These are phyloP conservation scores for Sipha maydis DNA, from an alignment of 2,888 invertebrate genomes.

Conservation along the genomic window DNA sequence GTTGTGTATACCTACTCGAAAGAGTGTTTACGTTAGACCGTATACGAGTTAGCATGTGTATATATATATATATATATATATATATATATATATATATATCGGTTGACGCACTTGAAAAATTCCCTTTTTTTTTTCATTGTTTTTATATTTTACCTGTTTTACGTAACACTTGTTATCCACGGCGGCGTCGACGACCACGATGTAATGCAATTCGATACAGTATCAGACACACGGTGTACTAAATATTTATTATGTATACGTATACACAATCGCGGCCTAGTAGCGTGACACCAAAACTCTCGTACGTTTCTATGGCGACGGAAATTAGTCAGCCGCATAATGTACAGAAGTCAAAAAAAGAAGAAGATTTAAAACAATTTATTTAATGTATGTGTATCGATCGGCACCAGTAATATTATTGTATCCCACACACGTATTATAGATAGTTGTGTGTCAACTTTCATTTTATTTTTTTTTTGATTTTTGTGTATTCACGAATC, in stretches of 20 bases:
- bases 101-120: not conserved
- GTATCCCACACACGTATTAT: not conserved
- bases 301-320: not conserved
- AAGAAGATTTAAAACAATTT: not conserved
- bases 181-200: not conserved
- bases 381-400: not conserved
- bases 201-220: not conserved
- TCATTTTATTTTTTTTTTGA: not conserved
- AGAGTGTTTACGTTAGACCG: not conserved
- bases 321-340: not conserved
- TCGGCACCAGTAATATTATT: not conserved
- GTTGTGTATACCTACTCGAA: not conserved
- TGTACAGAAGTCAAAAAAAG: not conserved
- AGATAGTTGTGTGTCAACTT: not conserved
- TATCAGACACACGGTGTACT: not conserved
- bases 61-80: too few relatives aligned
- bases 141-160: not conserved
- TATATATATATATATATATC: not conserved
- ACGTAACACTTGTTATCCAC: not conserved
- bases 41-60: not conserved
- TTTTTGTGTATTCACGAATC: too few relatives aligned
- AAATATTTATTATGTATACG: too few relatives aligned
- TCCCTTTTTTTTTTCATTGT: not conserved
- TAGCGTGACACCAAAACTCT: not conserved
- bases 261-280: not conserved